A percentile compares a stretch with the other conserved stretches of the same genome.
phyloP scores from a whole-genome alignment of 2,797 vertebrate species.

The Gadopsis bispinosus region DNA sequence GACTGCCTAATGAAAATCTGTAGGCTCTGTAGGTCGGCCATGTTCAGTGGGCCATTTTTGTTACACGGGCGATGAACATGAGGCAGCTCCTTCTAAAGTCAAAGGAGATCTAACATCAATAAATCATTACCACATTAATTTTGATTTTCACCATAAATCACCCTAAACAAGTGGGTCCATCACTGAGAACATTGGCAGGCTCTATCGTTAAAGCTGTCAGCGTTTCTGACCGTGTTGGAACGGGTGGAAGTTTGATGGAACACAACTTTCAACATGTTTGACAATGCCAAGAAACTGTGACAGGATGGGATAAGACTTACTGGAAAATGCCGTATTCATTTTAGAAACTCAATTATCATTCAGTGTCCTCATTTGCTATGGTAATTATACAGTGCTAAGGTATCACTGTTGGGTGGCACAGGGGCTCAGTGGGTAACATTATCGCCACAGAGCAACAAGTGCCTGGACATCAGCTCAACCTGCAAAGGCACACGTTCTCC shows the following conservation, averaged over 20 bases:
- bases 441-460: constrained; percentile 19
- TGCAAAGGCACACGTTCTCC: neutral
- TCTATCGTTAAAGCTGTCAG: constrained; percentile 21
- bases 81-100: constrained; percentile 41
- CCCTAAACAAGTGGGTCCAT: constrained; percentile 42
- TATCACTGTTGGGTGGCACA: constrained; percentile 31
- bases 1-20: constrained; percentile 45
- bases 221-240: constrained; percentile 35
- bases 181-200: constrained; percentile 17
- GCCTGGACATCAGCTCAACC: constrained; percentile 2
- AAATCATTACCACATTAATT: constrained; percentile 55
- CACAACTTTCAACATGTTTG: constrained; percentile 27
- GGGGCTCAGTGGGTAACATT: constrained; percentile 24
- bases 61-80: constrained; percentile 30
- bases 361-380: constrained; percentile 39
- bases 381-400: constrained; percentile 24
- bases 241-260: constrained; percentile 35
- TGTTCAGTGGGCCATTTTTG: constrained; percentile 34
- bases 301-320: constrained; percentile 14
- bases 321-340: constrained; percentile 10
- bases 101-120: constrained; percentile 54
- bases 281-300: constrained; percentile 13
- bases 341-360: constrained; percentile 32
- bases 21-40: constrained; percentile 26
- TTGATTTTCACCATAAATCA: constrained; percentile 53